Evolutionary conservation across 2,113 vertebrate species (phyloP).

Genomic region (cat (Felis catus)): F.catus_Fca126_mat1.0 CM031419.1:20718501-20719000

Average conservation of each 20-base stretch:
- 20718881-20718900: not conserved
- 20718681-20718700: not conserved
- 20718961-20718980: not conserved
- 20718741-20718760: not conserved
- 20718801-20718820: not conserved
- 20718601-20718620: not conserved
- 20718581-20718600: constrained; percentile 2
- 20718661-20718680: not conserved
- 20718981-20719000: not conserved
- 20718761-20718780: not conserved
- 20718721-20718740: not conserved
- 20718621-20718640: not conserved
- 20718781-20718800: not conserved
- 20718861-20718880: not conserved
- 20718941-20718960: not conserved
- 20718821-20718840: not conserved
- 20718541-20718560: not conserved
- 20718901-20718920: not conserved
- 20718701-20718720: not conserved
- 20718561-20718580: not conserved
- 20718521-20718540: not conserved
- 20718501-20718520: not conserved
- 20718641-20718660: not conserved
- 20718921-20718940: not conserved
- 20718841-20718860: not conserved